phyloP scores from a whole-genome alignment of 2,113 vertebrate species.

The Eonycteris spelaea region DNA sequence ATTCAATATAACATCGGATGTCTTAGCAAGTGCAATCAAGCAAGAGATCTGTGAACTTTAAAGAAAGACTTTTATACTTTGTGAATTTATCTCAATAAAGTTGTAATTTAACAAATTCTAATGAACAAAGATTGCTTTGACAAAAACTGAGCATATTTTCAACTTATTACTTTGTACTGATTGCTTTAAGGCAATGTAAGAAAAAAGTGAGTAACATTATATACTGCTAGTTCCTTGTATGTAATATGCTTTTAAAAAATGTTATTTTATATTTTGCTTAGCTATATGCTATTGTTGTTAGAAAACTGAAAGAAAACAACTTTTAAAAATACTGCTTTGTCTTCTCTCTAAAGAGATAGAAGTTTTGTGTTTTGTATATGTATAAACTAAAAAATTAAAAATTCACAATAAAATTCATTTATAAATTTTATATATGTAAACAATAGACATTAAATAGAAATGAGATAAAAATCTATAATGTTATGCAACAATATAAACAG shows the following conservation, averaged over 20 bases:
- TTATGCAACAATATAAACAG: background rate
- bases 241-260: background rate
- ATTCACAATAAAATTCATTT: background rate
- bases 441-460: background rate
- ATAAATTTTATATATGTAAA: background rate
- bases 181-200: background rate
- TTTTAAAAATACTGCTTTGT: background rate
- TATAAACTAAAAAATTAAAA: background rate
- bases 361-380: background rate
- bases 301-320: background rate
- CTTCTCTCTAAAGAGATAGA: background rate
- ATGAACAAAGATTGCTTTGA: background rate
- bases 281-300: background rate
- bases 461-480: background rate
- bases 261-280: background rate
- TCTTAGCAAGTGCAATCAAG: no score
- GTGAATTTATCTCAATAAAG: background rate
- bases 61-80: background rate
- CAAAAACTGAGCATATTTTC: background rate
- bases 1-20: no score
- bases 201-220: background rate
- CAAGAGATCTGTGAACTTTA: background rate
- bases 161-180: background rate
- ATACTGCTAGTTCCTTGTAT: background rate
- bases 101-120: background rate